Conservation (phyloP, 2,797 vertebrate genomes). For the Arrhamphus sclerolepis region DNA sequence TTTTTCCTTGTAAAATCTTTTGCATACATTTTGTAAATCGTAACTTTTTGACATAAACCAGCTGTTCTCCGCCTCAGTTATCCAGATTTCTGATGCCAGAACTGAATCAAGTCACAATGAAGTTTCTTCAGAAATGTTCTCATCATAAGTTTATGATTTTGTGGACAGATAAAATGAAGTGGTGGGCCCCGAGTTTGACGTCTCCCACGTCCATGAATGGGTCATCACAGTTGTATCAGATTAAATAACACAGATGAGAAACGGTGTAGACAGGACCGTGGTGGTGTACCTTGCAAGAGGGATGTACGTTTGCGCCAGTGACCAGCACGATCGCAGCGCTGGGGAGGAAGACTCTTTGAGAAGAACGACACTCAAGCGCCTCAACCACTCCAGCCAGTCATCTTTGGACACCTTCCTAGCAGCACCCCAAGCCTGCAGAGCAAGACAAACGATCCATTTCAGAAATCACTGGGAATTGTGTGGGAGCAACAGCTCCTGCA, state of each 20-base stretch:
- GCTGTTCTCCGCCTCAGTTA: no score
- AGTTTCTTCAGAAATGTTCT: no score
- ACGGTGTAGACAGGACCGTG: background rate
- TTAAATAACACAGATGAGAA: conserved; percentile 1
- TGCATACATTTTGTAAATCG: no score
- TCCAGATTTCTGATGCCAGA: no score
- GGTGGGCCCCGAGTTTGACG: no score
- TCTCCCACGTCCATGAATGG: background rate
- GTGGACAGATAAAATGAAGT: no score
- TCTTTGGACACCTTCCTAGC: conserved; percentile 98
- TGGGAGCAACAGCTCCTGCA: conserved; percentile 37
- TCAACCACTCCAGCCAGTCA: conserved; percentile 98
- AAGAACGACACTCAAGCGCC: conserved; percentile 93
- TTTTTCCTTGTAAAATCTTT: no score
- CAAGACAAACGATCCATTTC: conserved; percentile 18
- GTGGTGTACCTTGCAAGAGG: conserved; percentile 92
- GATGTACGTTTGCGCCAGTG: conserved; percentile 97
- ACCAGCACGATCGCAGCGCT: conserved; percentile 96
- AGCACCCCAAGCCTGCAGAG: conserved; percentile 93
- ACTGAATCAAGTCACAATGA: no score
- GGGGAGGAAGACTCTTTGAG: conserved; percentile 98
- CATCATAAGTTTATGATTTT: no score
- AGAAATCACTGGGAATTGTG: conserved; percentile 37
- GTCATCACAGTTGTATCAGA: background rate
- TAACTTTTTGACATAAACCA: no score